Evolutionary conservation across 2,113 vertebrate genomes (phyloP).

Genomic region (Macquaria australasica): DNA sequence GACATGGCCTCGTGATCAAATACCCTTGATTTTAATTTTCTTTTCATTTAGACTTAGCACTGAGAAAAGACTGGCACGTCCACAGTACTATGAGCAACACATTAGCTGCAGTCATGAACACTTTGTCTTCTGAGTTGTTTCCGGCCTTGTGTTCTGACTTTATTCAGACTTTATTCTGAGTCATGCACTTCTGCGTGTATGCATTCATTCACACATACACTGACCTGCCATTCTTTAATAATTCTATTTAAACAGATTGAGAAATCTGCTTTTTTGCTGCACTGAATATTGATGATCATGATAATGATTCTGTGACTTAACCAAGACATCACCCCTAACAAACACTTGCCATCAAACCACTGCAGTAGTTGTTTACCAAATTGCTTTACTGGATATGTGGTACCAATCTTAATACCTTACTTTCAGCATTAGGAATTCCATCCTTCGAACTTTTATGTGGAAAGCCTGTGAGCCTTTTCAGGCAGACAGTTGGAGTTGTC

Average conservation of each 20-base stretch:
- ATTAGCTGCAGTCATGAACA: not conserved
- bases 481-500: not conserved
- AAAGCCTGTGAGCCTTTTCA: not conserved
- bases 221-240: no score
- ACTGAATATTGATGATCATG: constrained; percentile 21
- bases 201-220: no score
- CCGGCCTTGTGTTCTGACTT: not conserved
- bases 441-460: not conserved
- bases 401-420: not conserved
- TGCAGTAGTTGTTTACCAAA: not conserved
- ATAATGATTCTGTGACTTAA: not conserved
- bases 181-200: not conserved
- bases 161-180: no score
- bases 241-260: no score
- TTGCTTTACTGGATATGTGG: no score
- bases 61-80: no score
- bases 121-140: not conserved
- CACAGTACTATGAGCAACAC: no score
- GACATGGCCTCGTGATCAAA: not conserved
- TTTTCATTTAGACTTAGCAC: no score
- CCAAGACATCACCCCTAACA: not conserved
- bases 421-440: not conserved
- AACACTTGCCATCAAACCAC: not conserved
- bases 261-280: no score
- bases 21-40: not conserved